Evolutionary conservation across 2,888 invertebrate genomes (phyloP).

Genomic region (Mesorhabditis sp.): DNA sequence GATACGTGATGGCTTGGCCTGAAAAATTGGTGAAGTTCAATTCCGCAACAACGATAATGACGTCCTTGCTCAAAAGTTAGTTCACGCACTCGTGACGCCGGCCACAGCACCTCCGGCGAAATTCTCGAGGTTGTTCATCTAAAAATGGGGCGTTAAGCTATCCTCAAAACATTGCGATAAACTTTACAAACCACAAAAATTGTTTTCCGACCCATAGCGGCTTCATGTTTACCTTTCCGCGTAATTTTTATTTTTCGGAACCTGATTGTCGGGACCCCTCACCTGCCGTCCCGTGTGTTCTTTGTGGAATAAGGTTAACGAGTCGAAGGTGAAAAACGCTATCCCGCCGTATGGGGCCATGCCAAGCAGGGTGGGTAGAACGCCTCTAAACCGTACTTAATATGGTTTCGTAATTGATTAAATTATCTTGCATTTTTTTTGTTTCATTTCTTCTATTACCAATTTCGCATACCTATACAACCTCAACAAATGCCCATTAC

Average conservation of each 20-base stretch:
- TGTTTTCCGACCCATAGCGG: not conserved
- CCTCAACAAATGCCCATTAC: not conserved
- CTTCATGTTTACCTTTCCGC: not conserved
- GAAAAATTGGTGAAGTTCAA: not conserved
- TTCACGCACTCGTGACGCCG: not conserved
- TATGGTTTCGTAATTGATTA: too few species aligned
- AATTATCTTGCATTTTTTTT: not conserved
- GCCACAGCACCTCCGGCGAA: not conserved
- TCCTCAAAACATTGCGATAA: not conserved
- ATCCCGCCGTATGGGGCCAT: constrained; percentile 3
- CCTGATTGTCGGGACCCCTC: not conserved
- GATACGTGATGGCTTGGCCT: constrained; percentile 4
- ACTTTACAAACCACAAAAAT: not conserved
- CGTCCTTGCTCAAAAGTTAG: not conserved
- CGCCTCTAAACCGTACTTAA: not conserved
- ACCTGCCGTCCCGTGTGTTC: not conserved
- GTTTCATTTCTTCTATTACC: not conserved
- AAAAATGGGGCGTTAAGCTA: not conserved
- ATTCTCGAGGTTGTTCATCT: constrained; percentile 4
- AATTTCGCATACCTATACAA: not conserved
- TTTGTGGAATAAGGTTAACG: not conserved
- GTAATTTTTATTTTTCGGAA: not conserved
- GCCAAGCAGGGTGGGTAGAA: not conserved
- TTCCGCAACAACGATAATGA: not conserved
- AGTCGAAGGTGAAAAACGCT: not conserved